Base-by-base conservation (phyloP, 2,113 vertebrate genomes). In the Menura novaehollandiae region DNA sequence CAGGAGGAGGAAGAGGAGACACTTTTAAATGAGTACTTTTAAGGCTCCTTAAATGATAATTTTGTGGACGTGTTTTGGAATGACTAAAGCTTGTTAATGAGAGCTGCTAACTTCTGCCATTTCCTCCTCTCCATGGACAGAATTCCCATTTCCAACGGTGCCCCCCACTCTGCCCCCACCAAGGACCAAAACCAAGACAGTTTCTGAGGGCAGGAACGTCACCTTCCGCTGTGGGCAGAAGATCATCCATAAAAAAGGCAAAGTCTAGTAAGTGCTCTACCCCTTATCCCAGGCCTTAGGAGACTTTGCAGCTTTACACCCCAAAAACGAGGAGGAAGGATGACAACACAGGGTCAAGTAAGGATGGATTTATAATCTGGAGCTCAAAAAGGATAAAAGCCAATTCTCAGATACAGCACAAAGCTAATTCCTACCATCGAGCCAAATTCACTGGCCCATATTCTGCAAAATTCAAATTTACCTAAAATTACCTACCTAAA, bases 211-310 rank as follows among this genome's bases (percentile, higher is more conserved):
- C 89, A 99, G 98, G 96, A 99, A 98, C 1, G 98, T 99, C 56
- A 99, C 99, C 55, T 99, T 99, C 96, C 99, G 98, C 62, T 99
- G 99, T 1, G 99, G 99, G 47, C 99, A 98, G 97, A 99, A 99
- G 97, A 98, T 99, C 37, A 98, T 98, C 15, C 98, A 99, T 12
- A 99, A 99, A 96, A 99, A 99, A 97, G 99, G 99, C 96, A 99
- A 99, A 99, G 98, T 99, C 76, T 96, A 98, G 99, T 99, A 97
- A 99, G 99, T 99, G 88, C 47, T 51, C 26, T 41, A 4, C 27
- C 15, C 11, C 56, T 84, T 33, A 23, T 7, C 43, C 77, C 62
- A 66, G 47, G 28, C 78, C 55, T 39, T 8, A 3, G 51, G 47
- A 67, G 56, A 7, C 21, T 55, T 23, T 33, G 53, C 72, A 55